phyloP scores from a whole-genome alignment of 2,113 vertebrate genomes.

The Dasypus novemcinctus region DNA sequence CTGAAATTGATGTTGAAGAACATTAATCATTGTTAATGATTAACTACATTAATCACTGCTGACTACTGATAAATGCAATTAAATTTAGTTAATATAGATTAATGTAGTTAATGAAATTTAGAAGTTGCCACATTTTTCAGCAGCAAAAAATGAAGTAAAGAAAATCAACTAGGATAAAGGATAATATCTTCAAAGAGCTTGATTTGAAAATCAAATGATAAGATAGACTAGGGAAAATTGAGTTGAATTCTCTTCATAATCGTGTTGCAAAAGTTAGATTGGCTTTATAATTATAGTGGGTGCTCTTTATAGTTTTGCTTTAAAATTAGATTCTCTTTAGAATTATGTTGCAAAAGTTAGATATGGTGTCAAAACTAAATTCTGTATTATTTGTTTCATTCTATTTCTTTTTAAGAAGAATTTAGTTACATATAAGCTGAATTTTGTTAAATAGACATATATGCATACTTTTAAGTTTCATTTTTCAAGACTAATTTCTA shows the following conservation, averaged over 20 bases:
- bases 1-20: conserved; percentile 17
- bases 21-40: not conserved
- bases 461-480: not conserved
- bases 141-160: not conserved
- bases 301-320: not conserved
- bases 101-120: not conserved
- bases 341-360: not conserved
- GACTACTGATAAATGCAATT: conserved; percentile 17
- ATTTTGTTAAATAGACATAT: not conserved
- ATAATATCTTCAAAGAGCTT: not conserved
- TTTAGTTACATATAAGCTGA: not conserved
- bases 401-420: not conserved
- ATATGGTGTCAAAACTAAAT: not conserved
- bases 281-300: not conserved
- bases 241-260: not conserved
- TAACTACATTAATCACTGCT: conserved; percentile 27
- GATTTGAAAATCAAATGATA: not conserved
- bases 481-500: not conserved
- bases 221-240: not conserved
- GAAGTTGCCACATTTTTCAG: not conserved
- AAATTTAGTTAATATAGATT: conserved; percentile 36
- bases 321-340: not conserved
- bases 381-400: not conserved
- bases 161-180: conserved; percentile 5
- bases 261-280: not conserved